Conservation (phyloP, 1,140 invertebrate genomes). For the Tenebrio molitor region DNA sequence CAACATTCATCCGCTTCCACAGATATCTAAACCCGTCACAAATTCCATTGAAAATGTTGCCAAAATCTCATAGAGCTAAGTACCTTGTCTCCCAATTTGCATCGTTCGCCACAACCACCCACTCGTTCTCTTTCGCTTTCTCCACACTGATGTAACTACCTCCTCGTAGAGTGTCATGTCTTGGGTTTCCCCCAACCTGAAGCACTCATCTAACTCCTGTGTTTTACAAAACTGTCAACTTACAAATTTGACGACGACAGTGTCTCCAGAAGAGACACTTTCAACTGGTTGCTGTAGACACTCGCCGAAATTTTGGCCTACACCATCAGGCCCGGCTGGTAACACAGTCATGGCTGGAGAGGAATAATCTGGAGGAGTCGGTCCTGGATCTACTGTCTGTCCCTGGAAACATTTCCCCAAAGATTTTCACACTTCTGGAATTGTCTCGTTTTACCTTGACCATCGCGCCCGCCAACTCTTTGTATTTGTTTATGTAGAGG, state of each 20-base stretch:
- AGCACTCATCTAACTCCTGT: neutral
- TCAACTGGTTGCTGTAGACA: constrained; percentile 49
- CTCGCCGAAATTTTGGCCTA: constrained; percentile 46
- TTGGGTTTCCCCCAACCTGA: constrained; percentile 78
- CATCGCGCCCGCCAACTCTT: constrained; percentile 76
- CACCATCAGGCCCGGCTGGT: constrained; percentile 37
- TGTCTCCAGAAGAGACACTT: constrained; percentile 31
- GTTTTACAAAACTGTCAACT: constrained; percentile 5
- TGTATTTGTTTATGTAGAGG: constrained; percentile 86
- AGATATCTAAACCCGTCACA: constrained; percentile 67
- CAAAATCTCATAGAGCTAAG: no score
- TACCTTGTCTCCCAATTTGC: constrained; percentile 80
- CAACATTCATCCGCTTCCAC: constrained; percentile 68
- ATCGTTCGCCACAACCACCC: constrained; percentile 76
- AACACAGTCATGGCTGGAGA: constrained; percentile 40
- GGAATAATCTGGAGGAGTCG: constrained; percentile 45
- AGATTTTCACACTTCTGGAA: neutral
- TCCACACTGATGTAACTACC: constrained; percentile 73
- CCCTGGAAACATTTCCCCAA: constrained; percentile 39
- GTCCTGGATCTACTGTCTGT: constrained; percentile 40
- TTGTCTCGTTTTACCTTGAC: constrained; percentile 69
- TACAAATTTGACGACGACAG: constrained; percentile 55
- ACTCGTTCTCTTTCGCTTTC: constrained; percentile 66
- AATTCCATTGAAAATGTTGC: no score
- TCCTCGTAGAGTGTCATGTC: constrained; percentile 76